Evolutionary conservation across 2,797 vertebrate genomes (phyloP), one percentile per base, ranked within the genome.

Genomic region (Geotrypetes seraphini): DNA sequence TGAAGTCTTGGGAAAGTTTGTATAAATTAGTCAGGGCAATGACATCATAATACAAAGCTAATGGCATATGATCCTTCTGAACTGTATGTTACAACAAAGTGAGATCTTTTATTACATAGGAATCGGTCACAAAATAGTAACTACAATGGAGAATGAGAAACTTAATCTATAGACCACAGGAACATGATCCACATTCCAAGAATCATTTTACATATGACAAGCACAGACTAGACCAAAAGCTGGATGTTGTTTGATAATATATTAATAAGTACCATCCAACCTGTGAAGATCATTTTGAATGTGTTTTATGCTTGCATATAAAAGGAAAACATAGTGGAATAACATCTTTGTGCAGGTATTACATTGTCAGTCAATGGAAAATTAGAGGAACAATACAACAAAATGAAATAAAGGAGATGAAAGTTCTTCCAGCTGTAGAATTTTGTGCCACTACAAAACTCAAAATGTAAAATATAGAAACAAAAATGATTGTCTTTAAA

Each of bases 201-300:
- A 86, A 86, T 76, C 83, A 78, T 73, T 88, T 79, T 87, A 91
- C 86, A 88, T 83, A 88, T 83, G 87, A 94, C 88, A 73, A 84
- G 88, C 89, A 92, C 86, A 71, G 66, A 84, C 80, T 83, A 81
- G 74, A 79, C 85, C 79, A 85, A 78, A 85, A 63, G 55, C 48
- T 16, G 47, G 63, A 73, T 78, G 81, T 83, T 66, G 68, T 66
- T 79, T 80, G 73, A 80, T 78, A 50, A 65, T 78, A 75, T 53
- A 60, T 58, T 73, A 84, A 88, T 81, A 86, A 89, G 85, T 87
- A 87, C 90, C 84, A 84, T 80, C 80, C 86, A 88, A 60, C 80
- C 77, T 85, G 84, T 83, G 84, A 79, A 83, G 80, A 71, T 82
- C 85, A 81, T 75, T 72, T 70, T 69, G 39, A 80, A 75, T 58